Conservation (phyloP, 2,888 invertebrate genomes). For the Tiliacea aurago region DNA sequence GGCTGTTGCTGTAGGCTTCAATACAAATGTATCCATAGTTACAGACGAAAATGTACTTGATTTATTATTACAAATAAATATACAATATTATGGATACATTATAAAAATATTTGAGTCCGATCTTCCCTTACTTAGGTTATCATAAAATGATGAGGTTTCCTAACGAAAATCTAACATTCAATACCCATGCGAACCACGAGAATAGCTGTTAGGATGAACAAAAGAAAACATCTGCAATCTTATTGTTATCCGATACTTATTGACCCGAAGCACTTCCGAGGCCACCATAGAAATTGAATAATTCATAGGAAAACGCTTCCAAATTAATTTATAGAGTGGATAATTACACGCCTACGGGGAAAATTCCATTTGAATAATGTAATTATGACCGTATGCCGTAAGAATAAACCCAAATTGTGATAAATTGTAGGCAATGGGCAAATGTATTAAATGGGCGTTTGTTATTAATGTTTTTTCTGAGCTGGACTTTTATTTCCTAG, state of each 20-base stretch:
- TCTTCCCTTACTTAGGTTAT: no score
- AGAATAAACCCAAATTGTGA: slow-evolving; percentile 60
- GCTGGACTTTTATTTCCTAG: slow-evolving; percentile 59
- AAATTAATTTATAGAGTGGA: slow-evolving; percentile 65
- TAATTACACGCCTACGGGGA: slow-evolving; percentile 58
- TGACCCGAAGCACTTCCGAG: slow-evolving; percentile 38
- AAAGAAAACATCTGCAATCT: slow-evolving; percentile 46
- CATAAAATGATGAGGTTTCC: neutral
- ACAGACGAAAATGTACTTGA: neutral
- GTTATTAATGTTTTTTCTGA: slow-evolving; percentile 58
- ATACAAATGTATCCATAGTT: neutral
- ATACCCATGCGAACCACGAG: neutral
- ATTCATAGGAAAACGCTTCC: slow-evolving; percentile 59
- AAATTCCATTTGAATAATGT: slow-evolving; percentile 62
- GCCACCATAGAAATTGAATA: slow-evolving; percentile 50
- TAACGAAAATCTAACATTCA: neutral
- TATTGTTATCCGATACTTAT: slow-evolving; percentile 46
- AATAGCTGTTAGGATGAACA: slow-evolving; percentile 27
- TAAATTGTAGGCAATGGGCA: slow-evolving; percentile 60
- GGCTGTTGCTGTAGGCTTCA: neutral
- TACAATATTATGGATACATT: neutral
- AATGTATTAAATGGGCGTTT: slow-evolving; percentile 58
- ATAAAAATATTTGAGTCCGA: neutral
- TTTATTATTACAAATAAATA: neutral
- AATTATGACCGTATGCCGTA: slow-evolving; percentile 60